Evolutionary conservation across 92 coral and sea anemone species (phyloP).

Genomic region (Galaxea fascicularis): DNA sequence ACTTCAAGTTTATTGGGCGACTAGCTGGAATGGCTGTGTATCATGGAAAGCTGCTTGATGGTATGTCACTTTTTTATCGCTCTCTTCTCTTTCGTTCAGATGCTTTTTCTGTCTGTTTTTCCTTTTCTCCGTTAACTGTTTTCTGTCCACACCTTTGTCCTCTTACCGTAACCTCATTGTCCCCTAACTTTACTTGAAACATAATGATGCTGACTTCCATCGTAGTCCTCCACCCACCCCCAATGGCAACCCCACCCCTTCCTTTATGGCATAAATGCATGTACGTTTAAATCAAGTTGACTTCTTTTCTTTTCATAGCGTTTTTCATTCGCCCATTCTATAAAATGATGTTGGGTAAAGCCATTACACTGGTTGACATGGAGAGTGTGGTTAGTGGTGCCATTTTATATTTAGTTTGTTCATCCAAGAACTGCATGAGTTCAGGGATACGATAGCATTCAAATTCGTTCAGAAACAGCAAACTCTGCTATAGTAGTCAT

Average conservation of each 20-base stretch:
- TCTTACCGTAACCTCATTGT: too few species aligned
- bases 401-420: neutral
- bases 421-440: too few species aligned
- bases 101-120: neutral
- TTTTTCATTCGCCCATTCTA: slow-evolving; percentile 98
- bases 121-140: neutral
- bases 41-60: slow-evolving; percentile 96
- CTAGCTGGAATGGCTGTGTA: slow-evolving; percentile 99
- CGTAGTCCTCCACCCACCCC: too few species aligned
- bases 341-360: slow-evolving; percentile 97
- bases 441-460: too few species aligned
- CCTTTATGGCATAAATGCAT: too few species aligned
- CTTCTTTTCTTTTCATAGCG: slow-evolving; percentile 53
- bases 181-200: too few species aligned
- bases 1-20: slow-evolving; percentile 98
- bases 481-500: too few species aligned
- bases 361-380: slow-evolving; percentile 94
- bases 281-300: neutral
- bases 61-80: slow-evolving; percentile 40
- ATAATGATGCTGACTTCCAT: too few species aligned
- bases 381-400: slow-evolving; percentile 94
- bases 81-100: neutral
- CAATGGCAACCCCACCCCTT: too few species aligned
- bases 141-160: too few species aligned
- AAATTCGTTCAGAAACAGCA: too few species aligned